Evolutionary conservation across 2,888 invertebrate species (phyloP), one percentile per base, ranked within the genome.

Genomic region (Hofmannophila pseudospretella): DNA sequence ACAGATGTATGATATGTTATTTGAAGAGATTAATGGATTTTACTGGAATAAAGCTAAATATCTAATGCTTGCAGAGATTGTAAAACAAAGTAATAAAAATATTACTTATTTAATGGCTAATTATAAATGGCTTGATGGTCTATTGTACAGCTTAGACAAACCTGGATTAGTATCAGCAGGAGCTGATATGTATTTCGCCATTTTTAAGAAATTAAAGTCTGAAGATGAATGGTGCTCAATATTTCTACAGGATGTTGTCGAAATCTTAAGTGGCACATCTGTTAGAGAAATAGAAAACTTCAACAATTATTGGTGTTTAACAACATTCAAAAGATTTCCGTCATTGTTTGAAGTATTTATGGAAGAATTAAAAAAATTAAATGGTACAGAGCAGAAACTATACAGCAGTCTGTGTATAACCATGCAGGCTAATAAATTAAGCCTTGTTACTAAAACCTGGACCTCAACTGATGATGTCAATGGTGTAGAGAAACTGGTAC

Each of bases 31-130:
- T 9, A 67, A 76, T 51, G 44, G 63, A 13, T 88, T 90, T 38
- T 89, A 90, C 71, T 88, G 88, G 76, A 89, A 88, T 48, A 89
- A 90, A 62, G 88, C 84, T 27, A 91, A 90, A 51, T 90, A 86
- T 63, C 73, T 87, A 41, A 88, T 89, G 75, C 60, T 90, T 4
- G 66, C 87, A 26, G 88, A 88, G 61, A 71, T 90, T 29, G 63
- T 88, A 61, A 64, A 70, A 50, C 51, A 62, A 42, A 46, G 49
- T 43, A 60, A 58, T 27, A 45, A 33, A 44, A 44, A 55, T 44
- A 29, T 64, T 45, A 13, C 41, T 11, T 36, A 36, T 14, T 27
- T 68, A 13, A 20, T 65, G 5, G 5, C 49, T 12, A 40, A 64
- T 25, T 55, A 58, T 39, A 48, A 63, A 9, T 78, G 77, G 71